Evolutionary conservation across 1,140 invertebrate genomes (phyloP).

Genomic region (Pantala flavescens): DNA sequence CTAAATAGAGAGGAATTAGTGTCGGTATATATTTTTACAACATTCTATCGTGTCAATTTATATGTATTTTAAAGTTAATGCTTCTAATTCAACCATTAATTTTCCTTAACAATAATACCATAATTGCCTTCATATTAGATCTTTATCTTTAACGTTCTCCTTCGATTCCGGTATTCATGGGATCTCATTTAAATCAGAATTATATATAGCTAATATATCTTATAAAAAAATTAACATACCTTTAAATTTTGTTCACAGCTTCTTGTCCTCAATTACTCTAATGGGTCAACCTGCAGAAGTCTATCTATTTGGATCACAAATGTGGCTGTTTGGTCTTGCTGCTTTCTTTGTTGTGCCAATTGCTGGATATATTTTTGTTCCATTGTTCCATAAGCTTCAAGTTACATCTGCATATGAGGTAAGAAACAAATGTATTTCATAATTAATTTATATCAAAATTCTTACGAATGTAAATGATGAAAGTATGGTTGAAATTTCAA

Average conservation of each 20-base stretch:
- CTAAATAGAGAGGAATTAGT: too few relatives aligned
- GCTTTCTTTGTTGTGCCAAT: conserved; percentile 37
- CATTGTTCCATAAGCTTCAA: conserved; percentile 41
- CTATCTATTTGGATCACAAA: conserved; percentile 38
- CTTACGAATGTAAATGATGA: background rate
- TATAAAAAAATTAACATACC: too few relatives aligned
- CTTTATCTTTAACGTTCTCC: too few relatives aligned
- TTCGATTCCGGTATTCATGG: too few relatives aligned
- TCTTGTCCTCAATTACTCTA: conserved; percentile 47
- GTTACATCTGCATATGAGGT: conserved; percentile 30
- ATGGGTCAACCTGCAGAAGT: conserved; percentile 48
- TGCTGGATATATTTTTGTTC: conserved; percentile 43
- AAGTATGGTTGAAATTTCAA: background rate
- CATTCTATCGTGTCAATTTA: too few relatives aligned
- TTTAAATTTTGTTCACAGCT: conserved; percentile 31
- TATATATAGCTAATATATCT: too few relatives aligned
- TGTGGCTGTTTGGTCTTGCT: conserved; percentile 34
- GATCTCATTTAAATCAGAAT: too few relatives aligned
- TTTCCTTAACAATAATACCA: too few relatives aligned
- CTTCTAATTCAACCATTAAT: too few relatives aligned
- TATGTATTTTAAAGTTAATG: too few relatives aligned
- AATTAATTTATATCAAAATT: background rate
- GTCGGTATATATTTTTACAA: too few relatives aligned
- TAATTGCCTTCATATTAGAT: too few relatives aligned
- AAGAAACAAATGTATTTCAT: conserved; percentile 7